Conservation (phyloP, 2,888 invertebrate genomes). For the Boloria selene region DNA sequence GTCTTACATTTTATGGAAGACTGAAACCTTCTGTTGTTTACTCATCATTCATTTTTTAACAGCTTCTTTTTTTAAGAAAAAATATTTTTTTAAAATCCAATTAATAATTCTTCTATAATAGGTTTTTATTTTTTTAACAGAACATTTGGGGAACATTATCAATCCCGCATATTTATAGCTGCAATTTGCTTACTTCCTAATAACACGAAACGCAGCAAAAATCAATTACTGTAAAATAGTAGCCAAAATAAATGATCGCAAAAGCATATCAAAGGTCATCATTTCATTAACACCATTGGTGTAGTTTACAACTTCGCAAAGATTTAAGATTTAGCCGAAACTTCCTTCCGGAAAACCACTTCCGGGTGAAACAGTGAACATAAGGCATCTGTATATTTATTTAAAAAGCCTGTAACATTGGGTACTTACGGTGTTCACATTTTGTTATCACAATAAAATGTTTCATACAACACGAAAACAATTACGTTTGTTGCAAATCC, state of each 20-base stretch:
- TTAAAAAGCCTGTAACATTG: neutral
- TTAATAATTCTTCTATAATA: too few relatives aligned
- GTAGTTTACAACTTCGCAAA: constrained; percentile 13
- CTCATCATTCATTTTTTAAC: too few relatives aligned
- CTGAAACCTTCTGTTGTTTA: too few relatives aligned
- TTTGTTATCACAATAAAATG: constrained; percentile 18
- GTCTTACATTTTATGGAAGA: too few relatives aligned
- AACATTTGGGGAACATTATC: too few relatives aligned
- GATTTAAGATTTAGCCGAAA: constrained; percentile 1
- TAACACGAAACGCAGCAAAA: too few relatives aligned
- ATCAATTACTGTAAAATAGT: neutral
- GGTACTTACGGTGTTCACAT: constrained; percentile 26
- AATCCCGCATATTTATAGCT: too few relatives aligned
- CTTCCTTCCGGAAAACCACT: neutral
- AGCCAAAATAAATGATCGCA: neutral
- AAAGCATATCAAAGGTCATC: neutral
- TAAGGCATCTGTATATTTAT: neutral
- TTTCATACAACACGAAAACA: constrained; percentile 20
- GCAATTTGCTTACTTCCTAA: too few relatives aligned
- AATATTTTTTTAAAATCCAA: too few relatives aligned
- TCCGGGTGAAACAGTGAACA: neutral
- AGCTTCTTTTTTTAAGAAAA: too few relatives aligned
- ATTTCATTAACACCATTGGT: neutral
- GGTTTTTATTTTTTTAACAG: too few relatives aligned
- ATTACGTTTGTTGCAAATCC: constrained; percentile 25